Evolutionary conservation across 2,797 vertebrate species (phyloP), one percentile per base, ranked within the genome.

Genomic region (Mormyrus proboscirostris): DNA sequence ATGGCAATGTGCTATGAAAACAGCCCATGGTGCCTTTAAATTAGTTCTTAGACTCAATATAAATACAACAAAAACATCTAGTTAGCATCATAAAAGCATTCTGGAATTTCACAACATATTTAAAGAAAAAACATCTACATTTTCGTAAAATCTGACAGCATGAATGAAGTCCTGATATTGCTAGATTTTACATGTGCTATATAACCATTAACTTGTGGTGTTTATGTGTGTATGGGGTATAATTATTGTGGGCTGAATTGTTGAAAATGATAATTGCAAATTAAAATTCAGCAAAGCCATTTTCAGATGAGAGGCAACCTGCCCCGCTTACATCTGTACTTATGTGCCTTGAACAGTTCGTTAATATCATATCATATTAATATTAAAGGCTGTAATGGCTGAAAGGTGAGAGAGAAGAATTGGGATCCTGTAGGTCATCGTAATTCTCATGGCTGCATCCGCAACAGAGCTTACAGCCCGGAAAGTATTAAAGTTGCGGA

Each of bases 351-450:
- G 49, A 51, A 22, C 9, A 84, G 47, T 84, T 84, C 1, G 22
- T 84, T 84, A 84, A 84, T 84, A 84, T 84, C 44, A 84, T 10
- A 50, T 84, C n/a, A 29, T 51, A 84, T 84, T 84, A 84, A 84
- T 50, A 49, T 50, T 51, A 84, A 84, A 47, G 9, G 44, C 82
- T 4, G 7, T 25, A 29, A 51, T 47, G n/a, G 19, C n/a, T 50
- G 19, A 50, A 50, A 25, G 44, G 12, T 4, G 44, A 16, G 1
- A 25, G 14, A 50, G 10, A 25, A 47, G n/a, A 84, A 84, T 9
- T 50, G 8, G 47, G 10, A 69, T 44, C 79, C 79, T 33, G 62
- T 44, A 49, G 47, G 79, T 47, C 79, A 50, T 47, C 19, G 8
- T 83, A 49, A 47, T 50, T 84, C 44, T 44, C 41, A 49, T 25